Evolutionary conservation across 2,888 invertebrate genomes (phyloP), one percentile per base, ranked within the genome.

Genomic region (Geotrupes spiniger): DNA sequence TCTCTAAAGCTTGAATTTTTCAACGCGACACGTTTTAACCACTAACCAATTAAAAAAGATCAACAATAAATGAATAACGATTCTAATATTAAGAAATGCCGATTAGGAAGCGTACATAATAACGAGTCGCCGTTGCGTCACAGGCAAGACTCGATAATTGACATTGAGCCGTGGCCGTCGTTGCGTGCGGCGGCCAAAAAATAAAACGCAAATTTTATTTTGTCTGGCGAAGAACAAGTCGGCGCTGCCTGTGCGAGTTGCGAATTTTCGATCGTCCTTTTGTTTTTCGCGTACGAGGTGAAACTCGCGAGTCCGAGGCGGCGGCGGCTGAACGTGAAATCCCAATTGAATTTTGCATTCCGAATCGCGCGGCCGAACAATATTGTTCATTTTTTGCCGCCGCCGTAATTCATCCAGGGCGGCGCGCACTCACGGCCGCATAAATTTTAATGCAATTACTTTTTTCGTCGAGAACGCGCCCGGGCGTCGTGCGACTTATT

Each of bases 201-300:
- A 61, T 62, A 65, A 62, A 65, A 64, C 59, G 58, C 51, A 60
- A 63, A 61, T 62, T 62, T 65, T 65, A 65, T 65, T 65, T 65
- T 64, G 66, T 66, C 66, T 66, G 65, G 63, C 63, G 62, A 63
- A 59, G 63, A 38, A 38, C 38, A 63, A 62, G 63, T 61, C 60
- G 63, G 54, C 56, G 62, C 60, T 62, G 63, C 60, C 60, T 63
- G 54, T 57, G 62, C 60, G 61, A 64, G 64, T 65, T 65, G 65
- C 62, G 64, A 65, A 65, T 65, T 63, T 63, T 56, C 57, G 46
- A 54, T 57, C 53, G 59, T 62, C 46, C 50, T 53, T 50, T 50
- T 51, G 27, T 27, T 46, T 31, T 28, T 45, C 44, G 52, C 46
- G 52, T 50, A 28, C 28, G 31, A 37, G 52, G 49, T 50, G 40